Evolutionary conservation across 1,140 invertebrate genomes (phyloP).

Genomic region (Drosophila murphyi): DNA sequence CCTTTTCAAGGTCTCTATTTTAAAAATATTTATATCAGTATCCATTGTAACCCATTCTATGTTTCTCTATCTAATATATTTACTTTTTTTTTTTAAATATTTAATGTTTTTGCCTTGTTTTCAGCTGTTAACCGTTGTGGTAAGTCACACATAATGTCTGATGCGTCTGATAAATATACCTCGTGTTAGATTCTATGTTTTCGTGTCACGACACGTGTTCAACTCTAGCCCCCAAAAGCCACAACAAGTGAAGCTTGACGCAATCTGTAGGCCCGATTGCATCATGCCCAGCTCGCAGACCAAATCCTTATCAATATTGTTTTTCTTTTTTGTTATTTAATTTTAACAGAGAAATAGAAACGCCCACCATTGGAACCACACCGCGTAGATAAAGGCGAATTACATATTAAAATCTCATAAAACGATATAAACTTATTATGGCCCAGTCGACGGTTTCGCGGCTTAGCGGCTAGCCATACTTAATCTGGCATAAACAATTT

Average conservation of each 20-base stretch:
- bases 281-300: constrained; percentile 49
- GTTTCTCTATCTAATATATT: no score
- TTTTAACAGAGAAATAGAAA: constrained; percentile 8
- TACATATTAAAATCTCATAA: constrained; percentile 76
- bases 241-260: constrained; percentile 44
- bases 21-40: no score
- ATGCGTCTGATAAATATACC: no score
- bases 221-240: neutral
- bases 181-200: no score
- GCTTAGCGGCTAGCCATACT: neutral
- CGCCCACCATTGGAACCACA: constrained; percentile 51
- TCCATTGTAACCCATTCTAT: no score
- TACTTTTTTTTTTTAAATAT: no score
- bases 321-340: neutral
- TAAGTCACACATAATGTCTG: no score
- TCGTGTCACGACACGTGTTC: neutral
- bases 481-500: constrained; percentile 64
- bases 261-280: constrained; percentile 68
- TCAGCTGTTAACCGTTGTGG: no score
- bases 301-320: constrained; percentile 68
- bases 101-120: no score
- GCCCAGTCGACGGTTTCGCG: constrained; percentile 4
- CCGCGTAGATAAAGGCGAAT: constrained; percentile 44
- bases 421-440: constrained; percentile 72
- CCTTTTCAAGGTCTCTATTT: no score